These are phyloP conservation scores for Noctua fimbriata DNA, from an alignment of 2,888 invertebrate genomes.

Conservation along the genomic window DNA sequence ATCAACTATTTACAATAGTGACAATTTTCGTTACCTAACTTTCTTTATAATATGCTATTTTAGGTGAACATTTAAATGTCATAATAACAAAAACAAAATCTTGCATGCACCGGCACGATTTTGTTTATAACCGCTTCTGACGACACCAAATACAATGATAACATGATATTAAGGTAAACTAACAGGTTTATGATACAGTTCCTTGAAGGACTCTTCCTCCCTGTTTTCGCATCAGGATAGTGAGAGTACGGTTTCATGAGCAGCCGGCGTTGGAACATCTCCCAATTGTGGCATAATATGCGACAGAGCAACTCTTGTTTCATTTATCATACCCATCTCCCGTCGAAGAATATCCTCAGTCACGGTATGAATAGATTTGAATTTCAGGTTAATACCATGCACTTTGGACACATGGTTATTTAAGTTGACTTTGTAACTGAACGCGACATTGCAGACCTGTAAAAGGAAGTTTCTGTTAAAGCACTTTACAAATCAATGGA, in stretches of 20 bases:
- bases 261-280: slow-evolving; percentile 81
- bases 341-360: slow-evolving; percentile 85
- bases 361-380: slow-evolving; percentile 88
- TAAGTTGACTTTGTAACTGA: slow-evolving; percentile 89
- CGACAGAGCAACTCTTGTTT: slow-evolving; percentile 79
- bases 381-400: slow-evolving; percentile 88
- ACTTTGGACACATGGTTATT: slow-evolving; percentile 88
- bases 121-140: slow-evolving; percentile 5
- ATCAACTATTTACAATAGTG: slow-evolving; percentile 53
- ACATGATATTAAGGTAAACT: slow-evolving; percentile 13
- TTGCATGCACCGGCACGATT: slow-evolving; percentile 5
- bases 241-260: slow-evolving; percentile 81
- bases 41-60: slow-evolving; percentile 13
- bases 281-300: slow-evolving; percentile 83
- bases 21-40: slow-evolving; percentile 22
- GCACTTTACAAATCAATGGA: not conserved
- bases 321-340: slow-evolving; percentile 82
- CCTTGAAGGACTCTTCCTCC: slow-evolving; percentile 7
- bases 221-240: slow-evolving; percentile 46
- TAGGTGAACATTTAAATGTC: slow-evolving; percentile 11
- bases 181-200: slow-evolving; percentile 18
- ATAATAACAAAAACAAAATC: slow-evolving; percentile 31
- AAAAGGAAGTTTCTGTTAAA: slow-evolving; percentile 18
- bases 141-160: slow-evolving; percentile 23
- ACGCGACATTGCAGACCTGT: slow-evolving; percentile 88